Evolutionary conservation across 2,888 invertebrate species (phyloP), one percentile per base, ranked within the genome.

Genomic region (Apotomis capreana): DNA sequence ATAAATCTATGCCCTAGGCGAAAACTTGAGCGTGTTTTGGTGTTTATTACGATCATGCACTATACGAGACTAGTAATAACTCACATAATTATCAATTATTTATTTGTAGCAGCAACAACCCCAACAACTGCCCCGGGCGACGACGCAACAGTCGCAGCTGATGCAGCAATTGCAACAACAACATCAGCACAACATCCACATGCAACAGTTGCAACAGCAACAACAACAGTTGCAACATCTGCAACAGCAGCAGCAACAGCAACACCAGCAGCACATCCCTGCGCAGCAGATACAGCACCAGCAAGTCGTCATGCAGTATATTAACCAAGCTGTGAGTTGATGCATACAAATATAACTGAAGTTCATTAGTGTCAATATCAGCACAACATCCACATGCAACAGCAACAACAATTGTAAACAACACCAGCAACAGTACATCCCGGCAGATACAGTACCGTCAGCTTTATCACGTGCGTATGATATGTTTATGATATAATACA

Each of bases 251-350:
- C 75, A 75, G 9, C 79, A 77, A 54, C 79, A 80, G 26, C 78
- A 79, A 10, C 82, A 80, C 12, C 82, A 81, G 61, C 79, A 80
- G 9, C 80, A 81, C 37, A 80, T 80, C 1, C 78, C 79, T 54
- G 79, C 76, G 64, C 80, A 80, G 62, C 80, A 79, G 70, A 79
- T 81, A 65, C 83, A 88, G 76, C 89, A 90, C 67, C 88, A 87
- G 74, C 90, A 90, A 84, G 91, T 91, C 77, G 91, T 92, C 52
- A 92, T 93, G 92, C 92, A 92, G 76, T 93, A 92, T 73, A 90
- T 92, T 54, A 92, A 93, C 80, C 91, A 92, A 81, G 79, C 87
- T 75, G 92, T 92, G 74, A 89, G 88, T 83, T 65, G 40, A 40
- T 40, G 5, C 40, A 40, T 40, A 40, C 5, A 6, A 0, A 40